Evolutionary conservation across 2,113 vertebrate species (phyloP), one percentile per base, ranked within the genome.

Genomic region (Eretmochelys imbricata): DNA sequence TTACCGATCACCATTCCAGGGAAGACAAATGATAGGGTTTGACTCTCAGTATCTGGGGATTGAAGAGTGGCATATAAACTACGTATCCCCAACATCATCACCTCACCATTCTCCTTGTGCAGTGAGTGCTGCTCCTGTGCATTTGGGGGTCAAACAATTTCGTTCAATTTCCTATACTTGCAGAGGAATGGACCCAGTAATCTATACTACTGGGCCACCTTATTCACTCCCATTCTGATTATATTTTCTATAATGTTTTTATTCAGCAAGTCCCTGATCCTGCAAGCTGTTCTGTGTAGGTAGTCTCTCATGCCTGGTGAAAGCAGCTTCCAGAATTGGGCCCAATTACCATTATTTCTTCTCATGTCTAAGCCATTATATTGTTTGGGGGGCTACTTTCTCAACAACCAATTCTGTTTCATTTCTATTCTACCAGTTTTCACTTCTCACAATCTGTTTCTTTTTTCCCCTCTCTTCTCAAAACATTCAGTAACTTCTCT

Each of bases 1-100:
- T 93, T 90, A 80, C 19, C 14, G 48, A 42, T 29, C 2, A 82
- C n/a, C 35, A 76, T 46, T 76, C 24, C 24, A 76, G 69, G 42
- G 93, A 59, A 89, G 69, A 27, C 5, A 88, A 55, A 80, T 69
- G 91, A 62, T 38, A 89, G 51, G 62, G 85, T 97, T 93, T 94
- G 84, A n/a, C 55, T 57, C 8, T 85, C 91, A 69, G 69, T n/a
- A 90, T 14, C 65, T 89, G 84, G 35, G 65, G 35, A n/a, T 65
- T 16, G n/a, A n/a, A n/a, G 35, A 69, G 16, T 20, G 16, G 88
- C 50, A 90, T 22, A 69, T 50, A 89, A 76, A 51, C 22, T 48
- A 89, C 78, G 24, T 91, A 88, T 82, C 48, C 54, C 46, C 14
- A n/a, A 69, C 38, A 25, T 24, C 72, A 76, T 46, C 38, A 46